Base-by-base conservation (phyloP, 2,113 vertebrate genomes). In the Geococcyx californianus region DNA sequence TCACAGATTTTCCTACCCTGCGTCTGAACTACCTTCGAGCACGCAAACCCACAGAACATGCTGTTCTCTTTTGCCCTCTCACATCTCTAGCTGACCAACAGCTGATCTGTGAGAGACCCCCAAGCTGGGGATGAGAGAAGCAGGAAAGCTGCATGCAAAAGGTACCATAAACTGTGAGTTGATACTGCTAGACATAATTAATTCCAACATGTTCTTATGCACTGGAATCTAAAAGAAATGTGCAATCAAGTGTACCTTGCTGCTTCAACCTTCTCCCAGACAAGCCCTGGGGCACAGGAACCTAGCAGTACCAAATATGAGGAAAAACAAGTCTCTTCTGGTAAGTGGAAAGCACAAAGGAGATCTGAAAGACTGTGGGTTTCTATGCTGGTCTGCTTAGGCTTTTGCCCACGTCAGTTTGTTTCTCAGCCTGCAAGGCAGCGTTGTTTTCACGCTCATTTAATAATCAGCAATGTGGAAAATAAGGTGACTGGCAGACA, bases 121-220 rank as follows among this genome's bases (percentile, higher is more conserved):
- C 0, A 1, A 42, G 52, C 26, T 0, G 1, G 20, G 10, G 16
- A 10, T 1, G 29, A 58, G n/a, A 18, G 21, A 9, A 62, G 23
- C 23, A 17, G 31, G 33, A 56, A 45, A n/a, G 33, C 51, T 4
- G 10, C 25, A 16, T 0, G 2, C 49, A 23, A 55, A 74, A 64
- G 10, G 36, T 36, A 21, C 3, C 2, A 54, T 2, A 47, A 52
- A 25, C 13, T 40, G 7, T 2, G 36, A 33, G 31, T 13, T 28
- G 29, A 16, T 68, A 16, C 28, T 18, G 66, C 55, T 45, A 25
- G 28, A 44, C 70, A 31, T 16, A 74, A 80, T 44, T 23, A 25
- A 73, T 19, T 63, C 7, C 25, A 26, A 25, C 6, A n/a, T 23
- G 24, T 69, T 52, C 40, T 49, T 34, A 33, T 16, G 11, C 31